Percentiles rank a stretch among this genome's conserved stretches.
Evolutionary conservation across 1,140 invertebrate genomes (phyloP).

Genomic region (Aculops lycopersici): DNA sequence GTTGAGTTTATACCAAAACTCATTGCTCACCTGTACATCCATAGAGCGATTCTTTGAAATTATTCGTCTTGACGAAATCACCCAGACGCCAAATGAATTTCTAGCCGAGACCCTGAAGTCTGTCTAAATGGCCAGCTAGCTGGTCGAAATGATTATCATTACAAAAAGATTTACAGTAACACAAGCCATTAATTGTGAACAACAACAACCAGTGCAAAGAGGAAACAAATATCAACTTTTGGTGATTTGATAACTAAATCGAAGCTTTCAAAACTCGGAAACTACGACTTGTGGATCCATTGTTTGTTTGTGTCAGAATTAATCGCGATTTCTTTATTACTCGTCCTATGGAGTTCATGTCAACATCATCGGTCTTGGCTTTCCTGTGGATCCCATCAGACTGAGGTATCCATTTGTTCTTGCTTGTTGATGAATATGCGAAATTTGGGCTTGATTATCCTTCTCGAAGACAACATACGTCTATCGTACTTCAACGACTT

Average conservation of each 20-base stretch:
- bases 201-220: background rate
- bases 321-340: too few species aligned
- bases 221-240: too few species aligned
- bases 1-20: slow-evolving; percentile 45
- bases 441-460: background rate
- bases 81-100: background rate
- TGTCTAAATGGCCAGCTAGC: background rate
- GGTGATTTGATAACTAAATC: too few species aligned
- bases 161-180: background rate
- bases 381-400: background rate
- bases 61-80: slow-evolving; percentile 20
- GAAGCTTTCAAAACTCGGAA: too few species aligned
- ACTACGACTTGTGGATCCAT: too few species aligned
- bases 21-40: slow-evolving; percentile 54
- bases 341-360: too few species aligned
- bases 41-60: slow-evolving; percentile 71
- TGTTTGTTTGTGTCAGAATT: too few species aligned
- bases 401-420: background rate
- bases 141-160: background rate
- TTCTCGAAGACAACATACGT: background rate
- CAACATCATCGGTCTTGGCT: background rate
- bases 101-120: background rate
- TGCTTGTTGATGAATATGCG: background rate
- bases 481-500: too few species aligned
- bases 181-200: background rate